Conservation (phyloP, 2,888 invertebrate species). For the Drosophila imparisetae region DNA sequence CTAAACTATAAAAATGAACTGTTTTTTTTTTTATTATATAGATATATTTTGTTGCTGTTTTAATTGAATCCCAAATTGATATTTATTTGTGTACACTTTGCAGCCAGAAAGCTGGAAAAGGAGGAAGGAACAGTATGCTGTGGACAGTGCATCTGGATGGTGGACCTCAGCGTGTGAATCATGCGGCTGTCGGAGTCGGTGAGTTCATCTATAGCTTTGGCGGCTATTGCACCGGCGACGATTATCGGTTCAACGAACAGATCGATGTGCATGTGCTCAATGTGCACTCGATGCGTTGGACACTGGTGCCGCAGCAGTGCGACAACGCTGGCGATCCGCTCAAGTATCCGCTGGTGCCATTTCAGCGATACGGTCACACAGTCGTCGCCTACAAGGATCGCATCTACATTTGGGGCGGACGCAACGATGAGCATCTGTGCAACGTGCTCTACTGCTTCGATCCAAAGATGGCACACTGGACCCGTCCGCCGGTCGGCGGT, state of each 20-base stretch:
- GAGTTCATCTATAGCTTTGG: constrained; percentile 95
- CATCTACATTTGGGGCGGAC: constrained; percentile 94
- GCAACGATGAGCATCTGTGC: constrained; percentile 92
- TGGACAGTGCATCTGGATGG: constrained; percentile 95
- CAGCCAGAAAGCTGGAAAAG: constrained; percentile 14
- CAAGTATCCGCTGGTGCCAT: constrained; percentile 87
- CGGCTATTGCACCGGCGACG: constrained; percentile 93
- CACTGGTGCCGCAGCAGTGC: constrained; percentile 86
- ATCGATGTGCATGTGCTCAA: constrained; percentile 95
- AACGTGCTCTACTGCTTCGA: constrained; percentile 93
- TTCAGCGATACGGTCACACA: constrained; percentile 96
- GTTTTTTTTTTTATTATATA: not conserved
- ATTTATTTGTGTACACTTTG: not conserved
- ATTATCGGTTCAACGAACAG: constrained; percentile 90
- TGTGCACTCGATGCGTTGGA: constrained; percentile 88
- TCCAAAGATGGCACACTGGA: constrained; percentile 89
- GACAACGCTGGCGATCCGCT: constrained; percentile 84
- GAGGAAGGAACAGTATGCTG: constrained; percentile 86
- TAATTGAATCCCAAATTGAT: not conserved
- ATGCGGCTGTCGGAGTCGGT: constrained; percentile 93
- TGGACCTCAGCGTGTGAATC: constrained; percentile 96
- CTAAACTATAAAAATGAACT: not conserved
- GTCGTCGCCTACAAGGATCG: constrained; percentile 91
- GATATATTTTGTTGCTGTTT: not conserved
- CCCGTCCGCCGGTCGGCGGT: constrained; percentile 88